Evolutionary conservation across 2,113 vertebrate species (phyloP), one percentile per base, ranked within the genome.

Genomic region (Chunga burmeisteri): DNA sequence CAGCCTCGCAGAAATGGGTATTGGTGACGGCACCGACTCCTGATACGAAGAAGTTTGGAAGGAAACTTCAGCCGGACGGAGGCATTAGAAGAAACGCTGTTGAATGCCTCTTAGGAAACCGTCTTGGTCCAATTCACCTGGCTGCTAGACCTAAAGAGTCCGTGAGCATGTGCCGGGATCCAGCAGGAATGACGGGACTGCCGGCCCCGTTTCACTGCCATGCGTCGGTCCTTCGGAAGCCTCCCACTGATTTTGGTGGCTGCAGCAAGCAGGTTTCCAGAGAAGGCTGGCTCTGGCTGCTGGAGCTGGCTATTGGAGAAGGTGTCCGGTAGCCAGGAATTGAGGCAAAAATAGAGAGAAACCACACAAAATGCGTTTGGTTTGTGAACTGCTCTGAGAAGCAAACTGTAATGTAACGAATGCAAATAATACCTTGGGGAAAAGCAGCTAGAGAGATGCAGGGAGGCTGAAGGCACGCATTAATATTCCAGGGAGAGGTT

Each of bases 311-410:
- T 32, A 30, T 40, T 47, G 58, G 21, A 26, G 16, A 42, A 42
- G 29, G 42, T 4, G 40, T 40, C 32, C 13, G 2, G 38, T 16
- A 1, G 3, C 27, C 38, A 30, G 4, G 49, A 63, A 73, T 3
- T 2, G 53, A 32, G 62, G 68, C 4, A 0, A 56, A 72, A 81
- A 0, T 2, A 34, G 14, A 63, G 19, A n/a, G 18, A 59, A 75
- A n/a, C 4, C 0, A 32, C 0, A 8, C 16, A 23, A 65, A 82
- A 34, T 0, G 9, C 0, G 1, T 40, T 59, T 2, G 30, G 38
- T 36, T 79, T 5, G 17, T 20, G n/a, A 90, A 16, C 32, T 11
- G 32, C 70, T 66, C 34, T 0, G 1, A 42, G 63, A 58, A 63
- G 22, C 46, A 38, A 23, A 25, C 2, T 2, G 2, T 61, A 47